A percentile compares a stretch with the other conserved stretches of the same genome.
Conservation (phyloP, 2,888 invertebrate genomes). For the Deroplatys truncata region DNA sequence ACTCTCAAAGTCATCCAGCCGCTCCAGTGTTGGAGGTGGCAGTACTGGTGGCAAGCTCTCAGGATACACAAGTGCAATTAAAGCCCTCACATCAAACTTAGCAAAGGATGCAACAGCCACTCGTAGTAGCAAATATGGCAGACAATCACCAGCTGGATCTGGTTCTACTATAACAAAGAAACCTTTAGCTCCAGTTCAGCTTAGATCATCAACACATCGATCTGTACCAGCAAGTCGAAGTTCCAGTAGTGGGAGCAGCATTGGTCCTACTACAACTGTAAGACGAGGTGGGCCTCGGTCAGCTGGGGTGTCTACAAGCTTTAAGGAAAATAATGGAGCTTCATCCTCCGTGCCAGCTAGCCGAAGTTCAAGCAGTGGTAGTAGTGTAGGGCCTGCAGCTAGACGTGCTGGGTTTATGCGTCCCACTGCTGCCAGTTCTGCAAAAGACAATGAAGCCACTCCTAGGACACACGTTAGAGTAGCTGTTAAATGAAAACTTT, state of each 20-base stretch:
- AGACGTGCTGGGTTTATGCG: slow-evolving; percentile 70
- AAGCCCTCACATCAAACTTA: slow-evolving; percentile 45
- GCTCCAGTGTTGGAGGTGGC: slow-evolving; percentile 20
- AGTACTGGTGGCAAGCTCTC: slow-evolving; percentile 32
- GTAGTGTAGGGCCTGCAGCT: slow-evolving; percentile 43
- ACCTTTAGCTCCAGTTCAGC: slow-evolving; percentile 36
- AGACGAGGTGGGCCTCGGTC: slow-evolving; percentile 49
- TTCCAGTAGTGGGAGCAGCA: slow-evolving; percentile 57
- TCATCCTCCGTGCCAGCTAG: slow-evolving; percentile 45
- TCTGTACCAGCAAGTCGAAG: slow-evolving; percentile 54
- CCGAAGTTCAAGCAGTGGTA: slow-evolving; percentile 48
- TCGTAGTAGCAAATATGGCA: slow-evolving; percentile 7
- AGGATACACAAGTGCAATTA: slow-evolving; percentile 52
- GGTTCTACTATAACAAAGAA: slow-evolving; percentile 32
- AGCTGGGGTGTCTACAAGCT: slow-evolving; percentile 43
- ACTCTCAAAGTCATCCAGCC: slow-evolving; percentile 46
- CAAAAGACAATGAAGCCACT: slow-evolving; percentile 52
- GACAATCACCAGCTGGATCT: slow-evolving; percentile 17
- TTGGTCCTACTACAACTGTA: slow-evolving; percentile 49
- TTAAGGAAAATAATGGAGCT: slow-evolving; percentile 43
- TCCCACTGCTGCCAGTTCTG: slow-evolving; percentile 79
- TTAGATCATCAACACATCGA: slow-evolving; percentile 34
- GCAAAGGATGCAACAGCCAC: slow-evolving; percentile 29
- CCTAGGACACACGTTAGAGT: background rate
- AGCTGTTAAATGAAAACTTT: background rate